Percentiles rank a stretch among this genome's conserved stretches.
These are phyloP conservation scores for Brachycybe producta DNA, from an alignment of 2,888 invertebrate genomes.

Conservation along the genomic window DNA sequence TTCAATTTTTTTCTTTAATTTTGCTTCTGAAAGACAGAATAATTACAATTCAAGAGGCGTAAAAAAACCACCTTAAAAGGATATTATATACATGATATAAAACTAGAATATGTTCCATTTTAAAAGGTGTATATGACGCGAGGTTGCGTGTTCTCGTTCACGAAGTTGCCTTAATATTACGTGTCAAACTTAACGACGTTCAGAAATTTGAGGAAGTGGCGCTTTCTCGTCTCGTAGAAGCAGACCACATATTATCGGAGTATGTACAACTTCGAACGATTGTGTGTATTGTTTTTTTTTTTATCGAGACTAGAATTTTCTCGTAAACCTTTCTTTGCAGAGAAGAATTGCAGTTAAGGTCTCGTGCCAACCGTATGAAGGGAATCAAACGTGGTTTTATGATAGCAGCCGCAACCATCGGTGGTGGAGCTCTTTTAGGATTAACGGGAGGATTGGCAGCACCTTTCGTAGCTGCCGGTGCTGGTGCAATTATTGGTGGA, in stretches of 20 bases:
- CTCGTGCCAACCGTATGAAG: conserved; percentile 38
- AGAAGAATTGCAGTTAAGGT: conserved; percentile 40
- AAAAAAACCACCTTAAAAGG: too few relatives aligned
- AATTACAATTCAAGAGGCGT: too few relatives aligned
- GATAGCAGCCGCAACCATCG: conserved; percentile 49
- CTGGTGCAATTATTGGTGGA: conserved; percentile 39
- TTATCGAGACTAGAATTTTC: not conserved
- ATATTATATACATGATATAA: too few relatives aligned
- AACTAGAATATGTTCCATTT: conserved; percentile 5
- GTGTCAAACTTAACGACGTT: conserved; percentile 41
- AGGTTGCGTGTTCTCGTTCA: conserved; percentile 46
- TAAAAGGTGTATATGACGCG: conserved; percentile 48
- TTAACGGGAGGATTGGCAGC: conserved; percentile 54
- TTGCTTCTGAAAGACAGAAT: too few relatives aligned
- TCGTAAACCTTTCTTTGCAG: conserved; percentile 28
- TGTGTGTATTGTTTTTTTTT: not conserved
- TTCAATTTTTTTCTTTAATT: too few relatives aligned
- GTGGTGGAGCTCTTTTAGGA: conserved; percentile 48
- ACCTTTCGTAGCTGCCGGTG: conserved; percentile 45
- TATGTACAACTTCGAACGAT: conserved; percentile 27
- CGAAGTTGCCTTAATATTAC: conserved; percentile 41
- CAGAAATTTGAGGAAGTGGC: conserved; percentile 46
- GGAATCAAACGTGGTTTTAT: conserved; percentile 47
- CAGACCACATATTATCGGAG: conserved; percentile 34
- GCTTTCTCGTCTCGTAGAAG: conserved; percentile 39